Evolutionary conservation across 37 sponge, comb jelly and placozoan genomes (phyloP), one percentile per base, ranked within the genome.

Genomic region (Mnemiopsis leidyi): DNA sequence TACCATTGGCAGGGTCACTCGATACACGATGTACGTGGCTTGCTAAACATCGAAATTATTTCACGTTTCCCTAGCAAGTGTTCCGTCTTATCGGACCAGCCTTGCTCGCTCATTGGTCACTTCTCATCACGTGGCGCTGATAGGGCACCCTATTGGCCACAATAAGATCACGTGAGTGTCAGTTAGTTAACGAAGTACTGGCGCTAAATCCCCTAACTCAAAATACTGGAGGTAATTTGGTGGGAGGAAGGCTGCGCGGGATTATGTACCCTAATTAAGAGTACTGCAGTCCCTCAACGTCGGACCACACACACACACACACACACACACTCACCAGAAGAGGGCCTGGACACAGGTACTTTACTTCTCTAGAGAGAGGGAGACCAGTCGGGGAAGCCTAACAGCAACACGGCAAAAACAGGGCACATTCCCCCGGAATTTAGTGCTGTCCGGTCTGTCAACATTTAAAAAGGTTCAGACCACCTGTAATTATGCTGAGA

Each of bases 111-210:
- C 61, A 48, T 48, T 48, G 61, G 61, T 48, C 61, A 48, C 61
- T 48, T 5, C 5, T 13, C 61, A 48, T 16, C 73, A 69, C 73
- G 73, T 69, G 73, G 2, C n/a, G 73, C 24, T 3, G 2, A 28
- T 3, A 3, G 21, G 73, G 28, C 28, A 5, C 3, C 28, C 21
- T 16, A 69, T 69, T 69, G 73, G 73, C 29, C 21, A 25, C 24
- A 69, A 69, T 20, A 3, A 1, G 24, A 69, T 25, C 73, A 25
- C 73, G 73, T 69, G 73, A 2, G 28, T 69, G 73, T 69, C 73
- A 69, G 73, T 69, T 69, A 69, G 73, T 20, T 69, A 69, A 69
- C 73, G 73, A 69, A 69, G 73, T 69, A 69, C 73, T 69, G 28
- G 28, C 29, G 73, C 73, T 69, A 69, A 69, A 69, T 20, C 21